Base-by-base conservation (phyloP, 1,140 invertebrate genomes). In the Sycophila sp. region DNA sequence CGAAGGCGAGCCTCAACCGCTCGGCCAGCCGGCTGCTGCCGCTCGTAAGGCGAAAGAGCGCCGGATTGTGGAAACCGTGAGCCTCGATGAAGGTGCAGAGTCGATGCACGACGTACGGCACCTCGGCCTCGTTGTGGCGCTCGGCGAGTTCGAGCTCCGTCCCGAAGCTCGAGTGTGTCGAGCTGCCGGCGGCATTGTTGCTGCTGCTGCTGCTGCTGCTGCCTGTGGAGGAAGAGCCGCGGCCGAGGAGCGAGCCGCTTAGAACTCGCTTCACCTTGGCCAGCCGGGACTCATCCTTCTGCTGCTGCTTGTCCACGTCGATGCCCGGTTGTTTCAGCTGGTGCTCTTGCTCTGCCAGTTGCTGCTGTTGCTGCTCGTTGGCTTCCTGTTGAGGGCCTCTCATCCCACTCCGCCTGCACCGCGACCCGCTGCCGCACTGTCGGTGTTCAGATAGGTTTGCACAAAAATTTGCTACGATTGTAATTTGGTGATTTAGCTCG, bases 351-450 rank as follows among this genome's bases (percentile, higher is more conserved):
- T 80, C 79, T 0, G 84, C 78, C 40, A 83, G 75, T 69, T 80
- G 76, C 62, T 82, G 78, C 72, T 83, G 79, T 69, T 84, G 80
- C 70, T 79, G 80, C 79, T 84, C 76, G 72, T 77, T 75, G 71
- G 77, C 71, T 77, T 87, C 83, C 76, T 85, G 84, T 80, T 82
- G 81, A 78, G 83, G 83, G 72, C 84, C 84, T 85, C 82, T 83
- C 85, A 86, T 87, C 81, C 84, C 83, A 83, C 78, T 86, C 79
- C 79, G 83, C 80, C 83, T 80, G 79, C 83, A 85, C 83, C 81
- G 83, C 82, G 83, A 85, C 80, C 83, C 81, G 77, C 83, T 83
- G 84, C 83, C 83, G 83, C 84, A 86, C 84, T 86, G 76, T 24
- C n/a, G n/a, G n/a, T n/a, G n/a, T n/a, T n/a, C n/a, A n/a, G n/a